These are phyloP conservation scores for Dusona sp. DNA, from an alignment of 2,888 invertebrate species.

Conservation along the genomic window DNA sequence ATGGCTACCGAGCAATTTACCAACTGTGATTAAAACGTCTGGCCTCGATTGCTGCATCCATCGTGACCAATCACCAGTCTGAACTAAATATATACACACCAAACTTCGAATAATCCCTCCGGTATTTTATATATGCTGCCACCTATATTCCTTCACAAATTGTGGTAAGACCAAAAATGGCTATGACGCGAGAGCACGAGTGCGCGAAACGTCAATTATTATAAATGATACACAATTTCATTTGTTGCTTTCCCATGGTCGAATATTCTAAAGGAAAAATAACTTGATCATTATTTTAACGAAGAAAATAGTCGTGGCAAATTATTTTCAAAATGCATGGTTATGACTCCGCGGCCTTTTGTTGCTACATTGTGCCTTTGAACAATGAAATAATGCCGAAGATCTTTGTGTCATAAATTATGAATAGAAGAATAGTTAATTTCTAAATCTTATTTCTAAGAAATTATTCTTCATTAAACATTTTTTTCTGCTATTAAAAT, in stretches of 20 bases:
- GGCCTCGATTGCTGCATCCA: constrained; percentile 73
- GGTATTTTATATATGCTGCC: constrained; percentile 35
- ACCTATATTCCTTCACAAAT: constrained; percentile 21
- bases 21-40: constrained; percentile 78
- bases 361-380: neutral
- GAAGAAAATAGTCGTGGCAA: constrained; percentile 2
- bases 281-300: neutral
- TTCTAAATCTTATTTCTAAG: neutral
- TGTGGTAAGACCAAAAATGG: constrained; percentile 45
- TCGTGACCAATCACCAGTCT: constrained; percentile 35
- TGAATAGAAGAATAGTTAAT: neutral
- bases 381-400: neutral
- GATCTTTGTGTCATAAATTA: neutral
- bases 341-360: neutral
- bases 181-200: neutral
- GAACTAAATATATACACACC: constrained; percentile 40
- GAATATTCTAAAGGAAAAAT: constrained; percentile 2
- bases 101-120: constrained; percentile 35
- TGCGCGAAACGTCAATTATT: constrained; percentile 36
- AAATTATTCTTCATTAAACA: neutral
- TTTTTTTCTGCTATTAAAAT: neutral
- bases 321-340: neutral
- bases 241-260: constrained; percentile 11
- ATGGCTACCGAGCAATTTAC: constrained; percentile 78
- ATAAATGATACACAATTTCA: constrained; percentile 20